phyloP scores from a whole-genome alignment of 2,888 invertebrate genomes.

The Apamea monoglypha region DNA sequence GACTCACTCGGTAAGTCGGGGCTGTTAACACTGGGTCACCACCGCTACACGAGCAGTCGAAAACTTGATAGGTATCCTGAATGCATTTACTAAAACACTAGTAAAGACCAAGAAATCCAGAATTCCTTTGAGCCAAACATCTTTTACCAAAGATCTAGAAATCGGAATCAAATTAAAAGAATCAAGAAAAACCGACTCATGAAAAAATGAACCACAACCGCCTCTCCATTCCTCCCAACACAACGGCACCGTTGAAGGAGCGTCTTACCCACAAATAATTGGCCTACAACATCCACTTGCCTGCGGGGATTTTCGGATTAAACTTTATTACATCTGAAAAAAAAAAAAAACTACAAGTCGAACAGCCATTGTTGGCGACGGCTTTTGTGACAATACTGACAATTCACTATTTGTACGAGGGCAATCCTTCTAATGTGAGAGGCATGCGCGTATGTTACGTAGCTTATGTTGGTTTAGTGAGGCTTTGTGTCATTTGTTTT shows the following conservation, averaged over 20 bases:
- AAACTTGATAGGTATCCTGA: neutral
- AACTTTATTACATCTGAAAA: constrained; percentile 77
- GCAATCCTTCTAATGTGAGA: constrained; percentile 67
- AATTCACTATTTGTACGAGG: constrained; percentile 68
- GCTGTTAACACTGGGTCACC: neutral
- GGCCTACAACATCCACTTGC: constrained; percentile 81
- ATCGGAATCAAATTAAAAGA: neutral
- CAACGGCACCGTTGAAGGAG: constrained; percentile 59
- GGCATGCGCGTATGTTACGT: constrained; percentile 29
- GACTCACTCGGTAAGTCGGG: neutral
- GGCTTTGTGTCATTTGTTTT: constrained; percentile 45
- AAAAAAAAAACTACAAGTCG: constrained; percentile 74
- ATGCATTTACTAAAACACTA: neutral
- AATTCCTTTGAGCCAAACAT: neutral
- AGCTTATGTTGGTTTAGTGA: constrained; percentile 23
- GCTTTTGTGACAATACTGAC: constrained; percentile 71
- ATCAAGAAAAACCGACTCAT: neutral
- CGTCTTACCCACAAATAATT: constrained; percentile 82
- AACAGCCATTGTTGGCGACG: constrained; percentile 71
- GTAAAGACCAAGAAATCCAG: neutral
- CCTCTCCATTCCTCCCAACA: constrained; percentile 38
- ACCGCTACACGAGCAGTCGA: neutral
- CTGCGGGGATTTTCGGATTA: constrained; percentile 85
- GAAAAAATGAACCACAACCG: constrained; percentile 21
- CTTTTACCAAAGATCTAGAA: neutral